These are phyloP conservation scores for Climacteris rufus DNA, from an alignment of 2,113 vertebrate species.

Conservation along the genomic window DNA sequence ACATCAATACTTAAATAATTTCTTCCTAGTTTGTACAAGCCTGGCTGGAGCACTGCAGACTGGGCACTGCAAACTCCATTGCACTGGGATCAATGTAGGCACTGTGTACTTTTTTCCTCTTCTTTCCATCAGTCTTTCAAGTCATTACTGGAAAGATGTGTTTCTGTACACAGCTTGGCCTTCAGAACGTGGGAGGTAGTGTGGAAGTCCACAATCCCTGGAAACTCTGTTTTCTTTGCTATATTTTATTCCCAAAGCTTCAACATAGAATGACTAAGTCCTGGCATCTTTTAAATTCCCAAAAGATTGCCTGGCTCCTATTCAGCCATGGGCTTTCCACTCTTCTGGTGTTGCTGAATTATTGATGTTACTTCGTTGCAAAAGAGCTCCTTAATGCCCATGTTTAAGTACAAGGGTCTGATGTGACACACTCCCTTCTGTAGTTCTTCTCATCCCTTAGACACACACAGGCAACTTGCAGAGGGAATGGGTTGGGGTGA, in stretches of 20 bases:
- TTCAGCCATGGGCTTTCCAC: not conserved
- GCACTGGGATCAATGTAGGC: not conserved
- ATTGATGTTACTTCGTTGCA: not conserved
- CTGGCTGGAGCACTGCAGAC: not conserved
- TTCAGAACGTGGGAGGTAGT: not conserved
- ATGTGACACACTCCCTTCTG: not conserved
- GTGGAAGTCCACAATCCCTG: not conserved
- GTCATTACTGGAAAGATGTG: not conserved
- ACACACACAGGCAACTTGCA: not conserved
- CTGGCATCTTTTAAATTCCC: not conserved
- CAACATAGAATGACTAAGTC: not conserved
- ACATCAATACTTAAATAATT: not conserved
- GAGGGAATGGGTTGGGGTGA: not conserved
- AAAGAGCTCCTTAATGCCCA: not conserved
- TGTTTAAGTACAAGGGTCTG: not conserved
- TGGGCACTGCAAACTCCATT: not conserved
- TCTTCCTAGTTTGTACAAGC: not conserved
- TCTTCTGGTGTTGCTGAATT: constrained; percentile 1
- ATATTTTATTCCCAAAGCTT: not conserved
- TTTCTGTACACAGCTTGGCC: not conserved
- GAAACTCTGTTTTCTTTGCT: not conserved
- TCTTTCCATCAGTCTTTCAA: not conserved
- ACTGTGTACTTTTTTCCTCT: not conserved
- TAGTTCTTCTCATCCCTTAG: not conserved
- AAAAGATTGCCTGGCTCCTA: not conserved